Conservation (phyloP, 2,113 vertebrate species). For the Nibea albiflora region DNA sequence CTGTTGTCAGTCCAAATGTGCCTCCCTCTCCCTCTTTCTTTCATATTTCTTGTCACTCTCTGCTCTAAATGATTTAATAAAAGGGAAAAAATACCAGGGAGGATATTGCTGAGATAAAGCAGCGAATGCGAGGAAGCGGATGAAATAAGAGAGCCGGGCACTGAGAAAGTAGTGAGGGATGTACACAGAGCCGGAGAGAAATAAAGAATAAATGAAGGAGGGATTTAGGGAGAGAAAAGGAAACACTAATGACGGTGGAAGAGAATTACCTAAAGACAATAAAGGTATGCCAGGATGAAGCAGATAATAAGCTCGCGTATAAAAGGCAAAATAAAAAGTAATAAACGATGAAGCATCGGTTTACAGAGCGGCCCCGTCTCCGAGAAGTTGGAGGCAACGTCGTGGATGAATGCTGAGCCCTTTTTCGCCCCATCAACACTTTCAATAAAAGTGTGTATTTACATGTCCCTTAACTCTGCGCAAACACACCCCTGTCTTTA, state of each 20-base stretch:
- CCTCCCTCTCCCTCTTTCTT: not conserved
- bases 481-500: conserved; percentile 31
- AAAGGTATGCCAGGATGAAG: conserved; percentile 19
- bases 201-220: conserved; percentile 68
- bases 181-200: conserved; percentile 15
- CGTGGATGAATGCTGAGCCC: not conserved
- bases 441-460: conserved; percentile 13
- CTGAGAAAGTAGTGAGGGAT: conserved; percentile 3
- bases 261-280: conserved; percentile 45
- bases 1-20: not conserved
- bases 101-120: conserved; percentile 14
- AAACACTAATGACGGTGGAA: not conserved
- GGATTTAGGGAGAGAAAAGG: conserved; percentile 57
- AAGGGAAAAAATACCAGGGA: not conserved
- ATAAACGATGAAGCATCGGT: conserved; percentile 35
- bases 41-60: not conserved
- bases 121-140: not conserved
- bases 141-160: not conserved
- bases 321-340: conserved; percentile 41
- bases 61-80: conserved; percentile 18
- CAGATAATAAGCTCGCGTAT: conserved; percentile 38
- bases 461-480: conserved; percentile 34
- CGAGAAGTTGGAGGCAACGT: conserved; percentile 24
- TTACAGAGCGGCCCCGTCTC: conserved; percentile 1
- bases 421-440: not conserved